These are phyloP conservation scores for Leptobrachium ailaonicum DNA, from an alignment of 2,113 vertebrate species.

Conservation along the genomic window DNA sequence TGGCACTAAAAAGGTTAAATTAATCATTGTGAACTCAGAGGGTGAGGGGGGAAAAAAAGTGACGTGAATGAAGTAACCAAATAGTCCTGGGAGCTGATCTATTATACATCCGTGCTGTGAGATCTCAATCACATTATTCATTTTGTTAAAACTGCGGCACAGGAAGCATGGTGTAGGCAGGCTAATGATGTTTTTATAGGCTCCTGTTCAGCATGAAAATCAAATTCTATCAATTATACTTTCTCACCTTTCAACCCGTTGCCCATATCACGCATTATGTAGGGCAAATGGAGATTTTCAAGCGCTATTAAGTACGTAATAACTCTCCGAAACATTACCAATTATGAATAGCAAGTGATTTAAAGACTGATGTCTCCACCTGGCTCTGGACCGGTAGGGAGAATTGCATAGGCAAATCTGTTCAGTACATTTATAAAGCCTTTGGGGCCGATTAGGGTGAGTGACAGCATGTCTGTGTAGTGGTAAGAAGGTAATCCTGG, in stretches of 20 bases:
- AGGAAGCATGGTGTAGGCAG: constrained; percentile 21
- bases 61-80: background rate
- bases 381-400: constrained; percentile 7
- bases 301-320: constrained; percentile 44
- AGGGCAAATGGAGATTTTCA: constrained; percentile 47
- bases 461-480: background rate
- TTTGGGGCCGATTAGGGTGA: constrained; percentile 12
- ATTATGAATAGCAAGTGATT: constrained; percentile 42
- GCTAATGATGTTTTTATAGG: constrained; percentile 48
- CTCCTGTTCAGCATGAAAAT: constrained; percentile 46
- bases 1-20: too few relatives aligned
- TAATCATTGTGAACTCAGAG: background rate
- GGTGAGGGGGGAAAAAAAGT: background rate
- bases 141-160: constrained; percentile 29
- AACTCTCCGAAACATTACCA: constrained; percentile 35
- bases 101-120: constrained; percentile 19
- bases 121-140: constrained; percentile 41
- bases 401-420: background rate
- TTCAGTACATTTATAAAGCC: background rate
- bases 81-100: constrained; percentile 29
- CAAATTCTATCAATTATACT: constrained; percentile 48
- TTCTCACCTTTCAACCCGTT: constrained; percentile 41
- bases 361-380: constrained; percentile 26
- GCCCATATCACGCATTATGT: constrained; percentile 34
- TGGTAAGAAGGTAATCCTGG: background rate